A percentile compares a stretch with the other conserved stretches of the same genome.
phyloP scores from a whole-genome alignment of 2,113 vertebrate species.

The Tenebrosternarchus preto region DNA sequence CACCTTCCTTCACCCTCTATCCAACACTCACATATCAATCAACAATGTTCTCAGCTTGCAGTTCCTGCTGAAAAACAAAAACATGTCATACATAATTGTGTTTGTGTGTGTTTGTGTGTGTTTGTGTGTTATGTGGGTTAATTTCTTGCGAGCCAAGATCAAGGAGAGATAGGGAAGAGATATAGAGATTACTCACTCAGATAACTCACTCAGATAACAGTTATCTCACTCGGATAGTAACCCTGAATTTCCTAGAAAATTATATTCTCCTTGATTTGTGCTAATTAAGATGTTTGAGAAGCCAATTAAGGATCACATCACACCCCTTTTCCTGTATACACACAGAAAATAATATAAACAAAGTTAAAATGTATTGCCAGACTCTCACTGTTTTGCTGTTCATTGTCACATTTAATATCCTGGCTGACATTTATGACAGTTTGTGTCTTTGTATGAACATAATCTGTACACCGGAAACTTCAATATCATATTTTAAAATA shows the following conservation, averaged over 20 bases:
- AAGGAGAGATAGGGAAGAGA: too few relatives aligned
- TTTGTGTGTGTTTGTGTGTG: slow-evolving; percentile 7
- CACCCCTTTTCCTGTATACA: slow-evolving; percentile 17
- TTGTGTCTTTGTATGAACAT: not conserved
- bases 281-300: slow-evolving; percentile 43
- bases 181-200: too few relatives aligned
- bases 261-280: slow-evolving; percentile 23
- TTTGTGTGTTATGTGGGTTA: slow-evolving; percentile 7
- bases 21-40: too few relatives aligned
- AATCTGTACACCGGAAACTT: not conserved
- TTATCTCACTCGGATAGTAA: slow-evolving; percentile 38
- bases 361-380: slow-evolving; percentile 1
- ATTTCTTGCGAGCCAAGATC: too few relatives aligned
- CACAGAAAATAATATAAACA: slow-evolving; percentile 24
- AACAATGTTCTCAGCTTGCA: too few relatives aligned
- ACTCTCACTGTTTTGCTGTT: slow-evolving; percentile 14
- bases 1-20: too few relatives aligned
- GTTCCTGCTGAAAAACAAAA: not conserved
- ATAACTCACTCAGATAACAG: not conserved
- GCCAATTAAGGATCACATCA: slow-evolving; percentile 43
- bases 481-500: too few relatives aligned
- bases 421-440: not conserved
- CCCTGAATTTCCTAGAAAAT: slow-evolving; percentile 33
- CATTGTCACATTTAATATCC: slow-evolving; percentile 20
- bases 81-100: slow-evolving; percentile 31